Base-by-base conservation (phyloP, 1,140 invertebrate species). In the Eueides isabella region DNA sequence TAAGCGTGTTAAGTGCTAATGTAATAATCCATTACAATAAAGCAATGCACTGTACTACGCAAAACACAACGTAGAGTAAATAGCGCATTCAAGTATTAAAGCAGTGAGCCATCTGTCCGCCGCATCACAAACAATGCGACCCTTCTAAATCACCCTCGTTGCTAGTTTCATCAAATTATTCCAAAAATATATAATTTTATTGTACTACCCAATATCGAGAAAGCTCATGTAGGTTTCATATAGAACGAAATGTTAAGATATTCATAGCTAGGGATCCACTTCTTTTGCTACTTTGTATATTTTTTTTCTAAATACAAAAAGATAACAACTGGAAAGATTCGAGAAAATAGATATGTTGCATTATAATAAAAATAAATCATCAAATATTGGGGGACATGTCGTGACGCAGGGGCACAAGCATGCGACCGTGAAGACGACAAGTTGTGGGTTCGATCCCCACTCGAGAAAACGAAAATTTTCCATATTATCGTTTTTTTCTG, bases 1-100 rank as follows among this genome's bases (percentile, higher is more conserved):
- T 84, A 86, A 91, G 89, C 89, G 84, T 87, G 88, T 88, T 91
- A 88, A 92, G 89, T 90, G 89, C 87, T 91, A 91, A 92, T 91
- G 88, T 90, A 91, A 92, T 92, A 91, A 92, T 92, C 88, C 88
- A 91, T 91, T 91, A 91, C 87, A 91, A 92, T 91, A 87, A 88
- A 90, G 83, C 35, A 38, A 4, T 78, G 82, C 87, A 85, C 69
- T 64, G 69, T 35, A 48, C 69, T 64, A 61, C 26, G 62, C 69
- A 29, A 23, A 55, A 55, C 19, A 26, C 48, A 55, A 78, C 86
- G 85, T 86, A 85, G 84, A 86, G 87, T 90, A 90, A 92, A 92
- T 89, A 92, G 86, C 88, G 89, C 87, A 89, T 91, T 90, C 86
- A 85, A 89, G 82, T 88, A 81, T 85, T 84, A 81, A 87, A 79